phyloP scores from a whole-genome alignment of 64 coral and sea anemone genomes.

The Pachyseris speciosa region DNA sequence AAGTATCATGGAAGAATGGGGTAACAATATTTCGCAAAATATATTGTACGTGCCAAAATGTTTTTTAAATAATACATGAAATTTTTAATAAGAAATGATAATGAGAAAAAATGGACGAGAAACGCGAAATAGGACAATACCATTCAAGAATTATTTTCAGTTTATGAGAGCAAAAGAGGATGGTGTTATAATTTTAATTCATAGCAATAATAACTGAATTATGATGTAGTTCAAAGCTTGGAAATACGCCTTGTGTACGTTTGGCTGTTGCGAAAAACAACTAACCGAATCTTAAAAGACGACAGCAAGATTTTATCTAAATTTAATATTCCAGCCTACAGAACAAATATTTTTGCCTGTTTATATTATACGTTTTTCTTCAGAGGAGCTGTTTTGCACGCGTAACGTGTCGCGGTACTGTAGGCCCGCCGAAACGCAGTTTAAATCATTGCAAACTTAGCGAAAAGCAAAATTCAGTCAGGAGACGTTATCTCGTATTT shows the following conservation, averaged over 20 bases:
- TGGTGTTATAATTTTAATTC: slow-evolving; percentile 14
- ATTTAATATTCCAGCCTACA: background rate
- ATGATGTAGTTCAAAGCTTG: background rate
- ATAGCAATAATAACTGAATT: background rate
- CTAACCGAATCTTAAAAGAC: background rate
- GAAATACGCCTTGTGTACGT: background rate
- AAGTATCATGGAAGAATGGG: background rate
- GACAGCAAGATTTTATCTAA: background rate
- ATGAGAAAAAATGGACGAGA: slow-evolving; percentile 6
- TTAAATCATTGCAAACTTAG: no score
- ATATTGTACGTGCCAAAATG: background rate
- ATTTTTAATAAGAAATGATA: slow-evolving; percentile 8
- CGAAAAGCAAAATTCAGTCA: no score
- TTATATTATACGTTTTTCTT: background rate
- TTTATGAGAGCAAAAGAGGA: background rate
- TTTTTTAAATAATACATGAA: background rate
- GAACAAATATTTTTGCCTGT: background rate
- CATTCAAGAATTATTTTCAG: background rate
- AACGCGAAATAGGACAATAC: slow-evolving; percentile 9
- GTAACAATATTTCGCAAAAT: background rate
- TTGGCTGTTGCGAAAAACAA: background rate
- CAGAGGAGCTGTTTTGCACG: background rate
- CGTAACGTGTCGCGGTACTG: no score
- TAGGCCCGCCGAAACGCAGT: no score
- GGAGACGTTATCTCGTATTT: no score